Evolutionary conservation across 1,140 invertebrate species (phyloP).

Genomic region (Drosophila yakuba): DNA sequence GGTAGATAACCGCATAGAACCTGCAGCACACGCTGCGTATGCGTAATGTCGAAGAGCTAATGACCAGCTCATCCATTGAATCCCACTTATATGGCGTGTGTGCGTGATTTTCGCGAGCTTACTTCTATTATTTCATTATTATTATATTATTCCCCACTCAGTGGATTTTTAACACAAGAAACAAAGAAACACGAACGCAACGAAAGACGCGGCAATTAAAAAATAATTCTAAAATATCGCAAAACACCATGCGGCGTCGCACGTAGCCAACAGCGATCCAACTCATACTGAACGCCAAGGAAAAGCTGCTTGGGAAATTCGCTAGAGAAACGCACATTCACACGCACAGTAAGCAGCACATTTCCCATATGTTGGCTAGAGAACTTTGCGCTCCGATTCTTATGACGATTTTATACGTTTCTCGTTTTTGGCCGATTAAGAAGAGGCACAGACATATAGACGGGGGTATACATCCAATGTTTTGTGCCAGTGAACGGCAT

Average conservation of each 20-base stretch:
- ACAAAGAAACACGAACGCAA: constrained; percentile 22
- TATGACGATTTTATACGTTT: constrained; percentile 28
- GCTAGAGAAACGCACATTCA: constrained; percentile 52
- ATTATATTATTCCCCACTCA: constrained; percentile 36
- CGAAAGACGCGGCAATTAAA: constrained; percentile 26
- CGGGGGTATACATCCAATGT: constrained; percentile 32
- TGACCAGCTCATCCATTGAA: constrained; percentile 11
- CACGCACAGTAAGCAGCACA: constrained; percentile 10
- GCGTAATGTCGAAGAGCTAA: constrained; percentile 52
- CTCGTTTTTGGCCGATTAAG: constrained; percentile 32
- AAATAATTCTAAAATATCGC: constrained; percentile 37
- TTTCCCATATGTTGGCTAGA: constrained; percentile 26
- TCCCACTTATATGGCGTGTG: constrained; percentile 10
- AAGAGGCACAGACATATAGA: constrained; percentile 21
- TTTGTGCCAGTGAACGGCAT: constrained; percentile 33
- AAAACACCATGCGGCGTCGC: constrained; percentile 31
- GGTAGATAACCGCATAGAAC: constrained; percentile 8
- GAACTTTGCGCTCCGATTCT: constrained; percentile 40
- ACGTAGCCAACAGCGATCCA: constrained; percentile 63
- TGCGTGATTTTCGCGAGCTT: constrained; percentile 15
- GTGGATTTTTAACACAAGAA: constrained; percentile 7
- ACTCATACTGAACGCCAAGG: constrained; percentile 60
- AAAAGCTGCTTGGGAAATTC: constrained; percentile 66
- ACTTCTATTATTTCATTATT: constrained; percentile 10
- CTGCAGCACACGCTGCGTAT: constrained; percentile 55